phyloP scores from a whole-genome alignment of 2,888 invertebrate genomes.

The Andrena camellia region DNA sequence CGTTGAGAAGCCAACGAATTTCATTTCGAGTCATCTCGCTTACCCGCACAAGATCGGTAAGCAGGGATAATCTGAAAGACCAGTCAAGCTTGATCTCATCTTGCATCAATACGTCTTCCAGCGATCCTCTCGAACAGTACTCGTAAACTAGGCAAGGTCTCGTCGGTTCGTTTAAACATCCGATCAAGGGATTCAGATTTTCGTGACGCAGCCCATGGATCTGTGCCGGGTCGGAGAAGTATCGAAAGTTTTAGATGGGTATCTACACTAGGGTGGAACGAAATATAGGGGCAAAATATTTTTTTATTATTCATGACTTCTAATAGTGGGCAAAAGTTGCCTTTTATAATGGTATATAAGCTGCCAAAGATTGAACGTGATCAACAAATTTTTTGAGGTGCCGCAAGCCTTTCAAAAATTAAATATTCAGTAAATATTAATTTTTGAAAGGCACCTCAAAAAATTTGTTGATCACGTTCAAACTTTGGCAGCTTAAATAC shows the following conservation, averaged over 20 bases:
- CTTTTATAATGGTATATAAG: too few species aligned
- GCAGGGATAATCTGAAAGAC: constrained; percentile 96
- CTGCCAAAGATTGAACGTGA: too few species aligned
- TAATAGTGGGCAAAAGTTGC: too few species aligned
- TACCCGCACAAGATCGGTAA: constrained; percentile 96
- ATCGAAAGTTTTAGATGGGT: background rate
- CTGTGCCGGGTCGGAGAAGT: constrained; percentile 79
- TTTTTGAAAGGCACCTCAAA: too few species aligned
- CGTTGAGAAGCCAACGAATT: background rate
- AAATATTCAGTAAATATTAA: too few species aligned
- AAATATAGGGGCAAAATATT: too few species aligned
- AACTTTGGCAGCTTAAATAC: too few species aligned
- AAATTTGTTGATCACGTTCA: too few species aligned
- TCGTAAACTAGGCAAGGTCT: constrained; percentile 94
- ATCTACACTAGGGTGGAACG: too few species aligned
- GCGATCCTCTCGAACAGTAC: constrained; percentile 94
- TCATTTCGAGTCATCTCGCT: constrained; percentile 71
- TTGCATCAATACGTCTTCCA: constrained; percentile 94
- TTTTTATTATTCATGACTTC: too few species aligned
- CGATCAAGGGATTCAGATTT: constrained; percentile 95
- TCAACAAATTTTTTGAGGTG: too few species aligned
- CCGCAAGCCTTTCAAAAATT: too few species aligned
- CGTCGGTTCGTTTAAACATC: constrained; percentile 92
- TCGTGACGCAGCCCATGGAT: constrained; percentile 95
- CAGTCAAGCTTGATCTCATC: constrained; percentile 97